Evolutionary conservation across 2,888 invertebrate species (phyloP), one percentile per base, ranked within the genome.

Genomic region (Leptinotarsa haldemani): DNA sequence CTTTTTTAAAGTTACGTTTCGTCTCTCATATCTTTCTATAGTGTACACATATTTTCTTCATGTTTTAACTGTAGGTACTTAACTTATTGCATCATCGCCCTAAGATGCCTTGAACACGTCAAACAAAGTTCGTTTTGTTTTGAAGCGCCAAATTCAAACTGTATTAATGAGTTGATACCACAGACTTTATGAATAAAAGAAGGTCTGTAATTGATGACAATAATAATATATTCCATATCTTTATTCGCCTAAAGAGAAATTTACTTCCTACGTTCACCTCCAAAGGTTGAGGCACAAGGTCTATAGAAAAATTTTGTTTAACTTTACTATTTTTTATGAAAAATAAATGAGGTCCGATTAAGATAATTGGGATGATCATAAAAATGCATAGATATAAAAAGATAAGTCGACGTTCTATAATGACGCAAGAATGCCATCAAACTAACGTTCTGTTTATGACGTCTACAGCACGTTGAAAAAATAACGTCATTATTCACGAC

Each of bases 191-290:
- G 12, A 53, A 53, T 53, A 18, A 53, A 53, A 53, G 20, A 53
- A 53, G 53, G 56, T 56, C 9, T 22, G 18, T 53, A 2, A 20
- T 25, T 25, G 56, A 22, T 20, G 0, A 56, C 22, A 13, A 22
- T 56, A 56, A 22, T 56, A 52, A 53, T 53, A 53, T 53, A 56
- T 56, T 56, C 22, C 56, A 13, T 56, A 22, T 56, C 22, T 22
- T 56, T 56, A 56, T 56, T 56, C 56, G 56, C 22, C 56, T 22
- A 13, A 56, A 22, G 56, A 20, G 56, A 56, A 56, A 56, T 56
- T 22, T 12, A 22, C 56, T 56, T 56, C 56, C 56, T 53, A 53
- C 53, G 22, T 3, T 53, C 12, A 22, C 53, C 53, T 13, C 22
- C 53, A 53, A 22, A 53, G 22, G 22, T 53, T 53, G 56, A 56